These are phyloP conservation scores for Chromis chromis DNA, from an alignment of 2,797 vertebrate species.

Conservation along the genomic window DNA sequence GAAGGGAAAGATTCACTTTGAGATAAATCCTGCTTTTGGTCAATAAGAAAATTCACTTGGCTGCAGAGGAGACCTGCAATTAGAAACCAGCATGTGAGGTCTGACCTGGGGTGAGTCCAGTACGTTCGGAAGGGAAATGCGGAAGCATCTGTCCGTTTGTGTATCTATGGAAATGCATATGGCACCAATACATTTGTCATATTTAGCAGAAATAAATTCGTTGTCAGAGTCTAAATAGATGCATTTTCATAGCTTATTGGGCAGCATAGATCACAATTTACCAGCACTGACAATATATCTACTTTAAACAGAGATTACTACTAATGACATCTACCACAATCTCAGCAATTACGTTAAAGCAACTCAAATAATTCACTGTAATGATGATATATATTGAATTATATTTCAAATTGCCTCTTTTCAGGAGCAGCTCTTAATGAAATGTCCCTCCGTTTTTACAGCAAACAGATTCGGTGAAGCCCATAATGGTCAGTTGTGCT, in stretches of 20 bases:
- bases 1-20: constrained; percentile 73
- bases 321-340: neutral
- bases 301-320: neutral
- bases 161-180: constrained; percentile 29
- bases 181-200: neutral
- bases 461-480: constrained; percentile 4
- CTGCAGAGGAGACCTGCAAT: constrained; percentile 59
- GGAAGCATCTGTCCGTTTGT: neutral
- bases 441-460: too few species aligned
- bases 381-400: neutral
- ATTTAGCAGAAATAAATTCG: neutral
- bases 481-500: constrained; percentile 25
- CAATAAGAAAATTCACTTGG: constrained; percentile 70
- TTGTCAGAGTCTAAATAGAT: constrained; percentile 1
- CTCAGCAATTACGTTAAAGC: constrained; percentile 21
- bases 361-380: constrained; percentile 9
- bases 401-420: neutral
- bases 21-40: constrained; percentile 76
- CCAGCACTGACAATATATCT: constrained; percentile 9
- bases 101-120: constrained; percentile 38
- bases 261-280: constrained; percentile 17
- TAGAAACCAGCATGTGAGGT: constrained; percentile 60
- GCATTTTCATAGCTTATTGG: neutral
- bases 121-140: constrained; percentile 26
- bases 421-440: neutral